Percentiles rank a stretch among this genome's conserved stretches.
phyloP scores from a whole-genome alignment of 2,888 invertebrate species.

The Stramonita haemastoma region DNA sequence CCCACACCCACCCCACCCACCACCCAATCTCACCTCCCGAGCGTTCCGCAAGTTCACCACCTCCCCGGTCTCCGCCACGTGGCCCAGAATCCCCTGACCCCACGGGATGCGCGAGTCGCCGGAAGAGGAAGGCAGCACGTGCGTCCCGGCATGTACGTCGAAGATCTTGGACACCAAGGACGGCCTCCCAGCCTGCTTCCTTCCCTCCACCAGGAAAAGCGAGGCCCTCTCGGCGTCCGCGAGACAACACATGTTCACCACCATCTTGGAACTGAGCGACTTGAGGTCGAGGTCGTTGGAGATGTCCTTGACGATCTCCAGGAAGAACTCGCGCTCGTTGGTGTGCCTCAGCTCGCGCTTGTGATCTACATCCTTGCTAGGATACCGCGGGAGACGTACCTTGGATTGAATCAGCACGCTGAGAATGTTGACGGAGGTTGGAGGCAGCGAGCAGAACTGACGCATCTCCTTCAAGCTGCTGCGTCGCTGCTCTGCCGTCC shows the following conservation, averaged over 20 bases:
- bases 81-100: slow-evolving; percentile 80
- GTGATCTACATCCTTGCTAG: slow-evolving; percentile 78
- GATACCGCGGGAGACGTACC: slow-evolving; percentile 77
- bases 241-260: slow-evolving; percentile 79
- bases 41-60: slow-evolving; percentile 79
- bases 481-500: slow-evolving; percentile 74
- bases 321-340: slow-evolving; percentile 80
- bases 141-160: slow-evolving; percentile 79
- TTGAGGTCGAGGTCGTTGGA: slow-evolving; percentile 80
- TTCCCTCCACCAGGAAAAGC: slow-evolving; percentile 79
- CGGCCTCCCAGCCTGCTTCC: slow-evolving; percentile 73
- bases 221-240: slow-evolving; percentile 80
- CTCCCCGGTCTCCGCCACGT: slow-evolving; percentile 80
- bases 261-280: slow-evolving; percentile 79
- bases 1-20: background rate
- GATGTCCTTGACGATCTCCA: slow-evolving; percentile 80
- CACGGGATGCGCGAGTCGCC: slow-evolving; percentile 79
- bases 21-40: slow-evolving; percentile 76
- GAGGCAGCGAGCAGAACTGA: slow-evolving; percentile 80
- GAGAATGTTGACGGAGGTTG: slow-evolving; percentile 79
- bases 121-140: slow-evolving; percentile 76
- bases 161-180: slow-evolving; percentile 79
- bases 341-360: slow-evolving; percentile 75
- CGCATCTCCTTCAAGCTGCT: slow-evolving; percentile 80
- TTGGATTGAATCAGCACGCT: slow-evolving; percentile 80